Evolutionary conservation across 2,888 invertebrate species (phyloP).

Genomic region (Plusia festucae): DNA sequence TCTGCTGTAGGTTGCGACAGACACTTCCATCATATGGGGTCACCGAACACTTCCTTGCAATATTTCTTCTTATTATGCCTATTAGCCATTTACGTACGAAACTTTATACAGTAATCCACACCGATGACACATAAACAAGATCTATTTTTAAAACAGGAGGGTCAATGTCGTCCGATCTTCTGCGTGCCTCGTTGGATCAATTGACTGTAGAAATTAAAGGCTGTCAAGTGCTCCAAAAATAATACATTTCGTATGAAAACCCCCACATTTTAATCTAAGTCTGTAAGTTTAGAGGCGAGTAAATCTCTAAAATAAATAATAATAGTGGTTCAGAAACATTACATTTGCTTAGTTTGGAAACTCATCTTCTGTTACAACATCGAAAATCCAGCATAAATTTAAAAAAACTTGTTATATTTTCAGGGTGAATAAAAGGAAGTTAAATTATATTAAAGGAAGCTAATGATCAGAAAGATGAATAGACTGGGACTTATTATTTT

Average conservation of each 20-base stretch:
- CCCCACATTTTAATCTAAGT: not conserved
- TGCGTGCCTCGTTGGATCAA: conserved; percentile 57
- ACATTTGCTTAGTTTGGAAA: too few species aligned
- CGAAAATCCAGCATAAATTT: too few species aligned
- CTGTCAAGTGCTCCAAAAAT: conserved; percentile 15
- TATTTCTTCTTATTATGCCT: not conserved
- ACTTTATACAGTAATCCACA: conserved; percentile 30
- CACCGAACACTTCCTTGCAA: not conserved
- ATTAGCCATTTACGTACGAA: conserved; percentile 3
- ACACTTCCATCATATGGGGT: not conserved
- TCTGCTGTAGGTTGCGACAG: not conserved
- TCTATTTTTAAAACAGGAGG: conserved; percentile 65
- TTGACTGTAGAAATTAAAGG: conserved; percentile 45
- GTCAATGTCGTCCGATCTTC: conserved; percentile 63
- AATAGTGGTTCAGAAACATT: too few species aligned
- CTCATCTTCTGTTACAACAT: too few species aligned
- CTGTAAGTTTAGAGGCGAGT: too few species aligned
- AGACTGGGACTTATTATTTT: too few species aligned
- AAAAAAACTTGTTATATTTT: too few species aligned
- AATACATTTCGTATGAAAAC: not conserved
- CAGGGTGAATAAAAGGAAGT: too few species aligned
- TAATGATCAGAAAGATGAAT: too few species aligned
- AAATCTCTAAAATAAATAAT: too few species aligned
- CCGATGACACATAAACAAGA: conserved; percentile 48
- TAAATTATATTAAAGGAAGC: too few species aligned